phyloP scores from a whole-genome alignment of 2,888 invertebrate genomes.

The Ichneumoninae sp. region DNA sequence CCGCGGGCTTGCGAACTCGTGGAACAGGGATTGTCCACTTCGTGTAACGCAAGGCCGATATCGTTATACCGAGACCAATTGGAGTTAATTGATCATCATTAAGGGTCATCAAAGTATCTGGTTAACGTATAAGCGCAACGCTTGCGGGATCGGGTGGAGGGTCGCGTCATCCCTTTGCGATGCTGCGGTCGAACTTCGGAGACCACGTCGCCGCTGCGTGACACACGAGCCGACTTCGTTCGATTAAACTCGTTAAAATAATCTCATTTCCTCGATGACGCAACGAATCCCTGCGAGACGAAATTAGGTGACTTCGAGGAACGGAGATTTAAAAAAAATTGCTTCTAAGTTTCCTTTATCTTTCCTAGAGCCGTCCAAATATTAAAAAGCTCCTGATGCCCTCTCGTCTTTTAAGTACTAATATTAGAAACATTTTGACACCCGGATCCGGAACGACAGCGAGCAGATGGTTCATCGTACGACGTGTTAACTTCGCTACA shows the following conservation, averaged over 20 bases:
- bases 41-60: conserved; percentile 69
- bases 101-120: conserved; percentile 83
- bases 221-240: conserved; percentile 47
- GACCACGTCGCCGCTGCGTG: conserved; percentile 39
- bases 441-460: conserved; percentile 64
- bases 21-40: conserved; percentile 54
- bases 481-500: conserved; percentile 76
- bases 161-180: conserved; percentile 58
- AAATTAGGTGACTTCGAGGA: neutral
- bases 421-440: conserved; percentile 64
- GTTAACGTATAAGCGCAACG: conserved; percentile 74
- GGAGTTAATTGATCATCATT: conserved; percentile 81
- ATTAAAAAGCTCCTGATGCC: conserved; percentile 11
- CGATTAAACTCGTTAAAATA: conserved; percentile 51
- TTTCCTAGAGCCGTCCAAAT: neutral
- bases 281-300: neutral
- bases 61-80: conserved; percentile 75
- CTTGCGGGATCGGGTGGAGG: conserved; percentile 42
- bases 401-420: conserved; percentile 49
- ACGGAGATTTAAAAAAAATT: neutral
- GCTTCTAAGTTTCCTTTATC: neutral
- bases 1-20: neutral
- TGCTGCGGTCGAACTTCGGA: conserved; percentile 19
- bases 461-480: conserved; percentile 66
- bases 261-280: conserved; percentile 7